Percentiles rank a stretch among this genome's conserved stretches.
Conservation (phyloP, 2,888 invertebrate species). For the Seira musarum region DNA sequence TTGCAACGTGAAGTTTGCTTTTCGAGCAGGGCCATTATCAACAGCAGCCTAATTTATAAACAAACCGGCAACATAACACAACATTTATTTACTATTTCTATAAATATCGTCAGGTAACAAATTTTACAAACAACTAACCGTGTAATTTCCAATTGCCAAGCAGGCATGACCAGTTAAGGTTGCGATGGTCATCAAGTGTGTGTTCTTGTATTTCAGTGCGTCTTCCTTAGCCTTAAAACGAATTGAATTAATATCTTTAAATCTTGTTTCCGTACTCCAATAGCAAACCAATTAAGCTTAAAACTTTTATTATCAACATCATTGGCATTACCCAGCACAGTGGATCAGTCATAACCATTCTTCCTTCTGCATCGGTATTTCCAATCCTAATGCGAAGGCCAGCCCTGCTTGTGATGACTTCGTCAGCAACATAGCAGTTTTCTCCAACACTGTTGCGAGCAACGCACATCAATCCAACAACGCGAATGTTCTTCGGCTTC, state of each 20-base stretch:
- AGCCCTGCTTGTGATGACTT: slow-evolving; percentile 86
- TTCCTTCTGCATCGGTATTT: slow-evolving; percentile 97
- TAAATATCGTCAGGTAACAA: not conserved
- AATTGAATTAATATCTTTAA: slow-evolving; percentile 17
- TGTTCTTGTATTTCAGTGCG: slow-evolving; percentile 81
- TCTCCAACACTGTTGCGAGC: slow-evolving; percentile 93
- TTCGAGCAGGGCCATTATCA: slow-evolving; percentile 83
- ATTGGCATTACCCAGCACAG: slow-evolving; percentile 85
- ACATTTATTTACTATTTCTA: not conserved
- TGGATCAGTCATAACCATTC: slow-evolving; percentile 94
- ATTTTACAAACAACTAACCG: slow-evolving; percentile 75
- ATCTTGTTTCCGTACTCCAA: not conserved
- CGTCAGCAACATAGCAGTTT: slow-evolving; percentile 91
- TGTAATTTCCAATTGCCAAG: slow-evolving; percentile 82
- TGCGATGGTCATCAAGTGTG: slow-evolving; percentile 91
- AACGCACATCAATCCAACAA: slow-evolving; percentile 87
- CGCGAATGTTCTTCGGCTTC: slow-evolving; percentile 82
- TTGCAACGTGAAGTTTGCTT: slow-evolving; percentile 75
- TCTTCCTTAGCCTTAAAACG: slow-evolving; percentile 78
- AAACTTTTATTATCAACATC: too few species aligned
- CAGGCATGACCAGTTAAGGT: slow-evolving; percentile 91
- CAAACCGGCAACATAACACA: not conserved
- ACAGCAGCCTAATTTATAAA: slow-evolving; percentile 77
- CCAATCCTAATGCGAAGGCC: slow-evolving; percentile 89
- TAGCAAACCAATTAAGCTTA: slow-evolving; percentile 70